Base-by-base conservation (phyloP, 2,888 invertebrate genomes). In the Endomychus coccineus region DNA sequence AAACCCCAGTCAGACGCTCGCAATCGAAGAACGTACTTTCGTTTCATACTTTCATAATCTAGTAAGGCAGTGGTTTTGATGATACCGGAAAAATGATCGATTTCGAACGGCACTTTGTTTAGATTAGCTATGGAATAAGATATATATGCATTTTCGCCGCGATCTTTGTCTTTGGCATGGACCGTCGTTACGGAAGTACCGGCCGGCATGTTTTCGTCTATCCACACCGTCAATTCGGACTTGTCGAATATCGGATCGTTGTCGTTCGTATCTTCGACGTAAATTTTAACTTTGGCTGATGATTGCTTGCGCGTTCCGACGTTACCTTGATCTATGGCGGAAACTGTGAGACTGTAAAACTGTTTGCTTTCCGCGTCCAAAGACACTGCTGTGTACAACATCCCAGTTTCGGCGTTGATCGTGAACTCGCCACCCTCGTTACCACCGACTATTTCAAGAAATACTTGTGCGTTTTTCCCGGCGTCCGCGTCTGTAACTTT, bases 1-100 rank as follows among this genome's bases (percentile, higher is more conserved):
- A 83, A 63, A 2, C 92, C 96, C 92, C 95, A 94, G 68, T 97
- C 97, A 6, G 91, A 88, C 1, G 95, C 95, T 19, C 95, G 73
- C 16, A 97, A 76, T 29, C 82, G 75, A 27, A 96, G 68, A 16
- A 80, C 69, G 62, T 90, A 94, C 50, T 81, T 79, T 17, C 90
- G 72, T 34, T 83, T 73, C 85, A 88, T 89, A 40, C 86, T 86
- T 64, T 95, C 95, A 64, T 83, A 95, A 66, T 95, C 94, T 29
- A 95, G 71, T 3, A 86, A 68, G 42, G 81, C 78, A 2, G 83
- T 84, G 1, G 90, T 89, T 51, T 78, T 78, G n/a, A 96, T 78
- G 17, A 84, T 75, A 0, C 96, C 96, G 4, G 87, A 83, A 66
- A 94, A 94, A 58, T 89, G 92, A 59, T 95, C 92, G 28, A 96